Evolutionary conservation across 92 coral and sea anemone species (phyloP).

Genomic region (Parazoanthus swiftii): DNA sequence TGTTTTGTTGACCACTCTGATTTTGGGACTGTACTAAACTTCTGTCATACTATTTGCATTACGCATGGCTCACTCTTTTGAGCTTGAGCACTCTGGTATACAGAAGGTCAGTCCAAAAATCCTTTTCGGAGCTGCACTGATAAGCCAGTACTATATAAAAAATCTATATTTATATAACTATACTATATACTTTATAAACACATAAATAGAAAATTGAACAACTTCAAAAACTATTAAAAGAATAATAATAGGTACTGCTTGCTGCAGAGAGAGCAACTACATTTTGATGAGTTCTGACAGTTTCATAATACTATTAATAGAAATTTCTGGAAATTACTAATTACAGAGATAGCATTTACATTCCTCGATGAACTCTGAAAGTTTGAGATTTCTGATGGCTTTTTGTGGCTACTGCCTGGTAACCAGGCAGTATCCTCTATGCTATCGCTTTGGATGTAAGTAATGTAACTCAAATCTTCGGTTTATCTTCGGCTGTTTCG

Average conservation of each 20-base stretch:
- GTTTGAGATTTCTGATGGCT: slow-evolving; percentile 23
- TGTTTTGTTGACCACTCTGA: no score
- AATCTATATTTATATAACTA: slow-evolving; percentile 13
- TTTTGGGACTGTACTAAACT: no score
- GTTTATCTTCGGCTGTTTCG: no score
- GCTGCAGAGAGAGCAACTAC: slow-evolving; percentile 16
- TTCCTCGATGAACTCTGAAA: slow-evolving; percentile 24
- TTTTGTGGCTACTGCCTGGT: neutral
- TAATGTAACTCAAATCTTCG: no score
- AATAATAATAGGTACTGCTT: slow-evolving; percentile 22
- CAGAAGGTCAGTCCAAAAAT: no score
- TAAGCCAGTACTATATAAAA: slow-evolving; percentile 12
- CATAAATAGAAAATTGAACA: slow-evolving; percentile 21
- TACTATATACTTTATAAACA: neutral
- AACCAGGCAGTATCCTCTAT: no score
- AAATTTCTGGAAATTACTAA: slow-evolving; percentile 4
- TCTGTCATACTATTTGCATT: no score
- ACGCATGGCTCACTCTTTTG: no score
- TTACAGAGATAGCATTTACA: slow-evolving; percentile 25
- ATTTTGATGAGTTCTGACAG: slow-evolving; percentile 1
- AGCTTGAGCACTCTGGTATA: no score
- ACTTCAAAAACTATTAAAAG: slow-evolving; percentile 12
- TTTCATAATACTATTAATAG: slow-evolving; percentile 25
- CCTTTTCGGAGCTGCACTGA: no score
- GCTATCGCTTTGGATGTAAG: no score